Evolutionary conservation across 1,140 invertebrate species (phyloP).

Genomic region (Cherax destructor): DNA sequence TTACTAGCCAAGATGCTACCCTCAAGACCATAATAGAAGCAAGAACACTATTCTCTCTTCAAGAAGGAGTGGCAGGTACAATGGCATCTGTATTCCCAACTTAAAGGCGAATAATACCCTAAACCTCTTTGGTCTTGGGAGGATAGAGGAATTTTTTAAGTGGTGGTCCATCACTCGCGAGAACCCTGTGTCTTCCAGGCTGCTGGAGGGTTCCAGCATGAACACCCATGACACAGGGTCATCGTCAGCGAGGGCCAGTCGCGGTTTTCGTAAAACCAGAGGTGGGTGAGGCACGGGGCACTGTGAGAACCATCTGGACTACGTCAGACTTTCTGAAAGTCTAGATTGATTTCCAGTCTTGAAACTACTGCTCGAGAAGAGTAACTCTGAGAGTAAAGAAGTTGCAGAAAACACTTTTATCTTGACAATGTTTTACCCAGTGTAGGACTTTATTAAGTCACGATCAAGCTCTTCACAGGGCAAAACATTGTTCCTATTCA

Average conservation of each 20-base stretch:
- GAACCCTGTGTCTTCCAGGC: not conserved
- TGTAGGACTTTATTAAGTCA: too few relatives aligned
- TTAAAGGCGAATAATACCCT: not conserved
- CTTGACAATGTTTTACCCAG: too few relatives aligned
- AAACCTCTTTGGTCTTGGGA: not conserved
- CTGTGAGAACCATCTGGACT: slow-evolving; percentile 14
- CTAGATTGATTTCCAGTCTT: slow-evolving; percentile 5
- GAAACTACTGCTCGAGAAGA: not conserved
- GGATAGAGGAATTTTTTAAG: not conserved
- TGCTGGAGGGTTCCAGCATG: not conserved
- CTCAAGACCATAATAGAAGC: not conserved
- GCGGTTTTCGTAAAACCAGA: slow-evolving; percentile 42
- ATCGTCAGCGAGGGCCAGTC: not conserved
- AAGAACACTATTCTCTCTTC: not conserved
- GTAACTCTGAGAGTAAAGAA: not conserved
- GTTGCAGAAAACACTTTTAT: too few relatives aligned
- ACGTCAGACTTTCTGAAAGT: not conserved
- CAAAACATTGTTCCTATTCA: too few relatives aligned
- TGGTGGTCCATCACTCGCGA: not conserved
- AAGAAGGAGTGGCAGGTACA: not conserved
- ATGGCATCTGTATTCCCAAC: not conserved
- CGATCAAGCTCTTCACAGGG: too few relatives aligned
- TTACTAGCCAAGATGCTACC: not conserved
- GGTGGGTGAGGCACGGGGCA: slow-evolving; percentile 23
- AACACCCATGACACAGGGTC: not conserved